Percentiles rank a stretch among this genome's conserved stretches.
Evolutionary conservation across 1,140 invertebrate genomes (phyloP).

Genomic region (Cherax quadricarinatus): DNA sequence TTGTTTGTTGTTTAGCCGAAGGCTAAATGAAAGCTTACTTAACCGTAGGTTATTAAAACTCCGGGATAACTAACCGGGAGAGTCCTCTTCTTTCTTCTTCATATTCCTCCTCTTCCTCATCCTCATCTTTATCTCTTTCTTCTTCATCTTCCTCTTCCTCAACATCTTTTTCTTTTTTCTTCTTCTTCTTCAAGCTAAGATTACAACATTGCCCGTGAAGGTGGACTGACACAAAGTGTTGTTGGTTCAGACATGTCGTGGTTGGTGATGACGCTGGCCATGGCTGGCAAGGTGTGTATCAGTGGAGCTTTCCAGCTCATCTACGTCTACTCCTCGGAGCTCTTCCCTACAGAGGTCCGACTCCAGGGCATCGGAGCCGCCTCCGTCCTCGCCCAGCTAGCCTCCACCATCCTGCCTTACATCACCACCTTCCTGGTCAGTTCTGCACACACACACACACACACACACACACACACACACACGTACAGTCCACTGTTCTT

Average conservation of each 20-base stretch:
- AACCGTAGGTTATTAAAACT: too few species aligned
- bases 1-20: too few species aligned
- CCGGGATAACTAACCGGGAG: too few species aligned
- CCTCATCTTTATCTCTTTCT: too few species aligned
- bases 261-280: slow-evolving; percentile 79
- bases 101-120: too few species aligned
- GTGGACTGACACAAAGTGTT: too few species aligned
- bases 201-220: too few species aligned
- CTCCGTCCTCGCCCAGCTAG: neutral
- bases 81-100: too few species aligned
- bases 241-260: neutral
- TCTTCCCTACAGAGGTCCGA: slow-evolving; percentile 89
- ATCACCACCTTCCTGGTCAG: slow-evolving; percentile 35
- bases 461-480: neutral
- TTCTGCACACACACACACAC: neutral
- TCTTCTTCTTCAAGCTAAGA: too few species aligned
- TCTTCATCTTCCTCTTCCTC: too few species aligned
- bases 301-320: slow-evolving; percentile 88
- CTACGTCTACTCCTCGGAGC: slow-evolving; percentile 88
- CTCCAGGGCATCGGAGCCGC: slow-evolving; percentile 74
- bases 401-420: slow-evolving; percentile 30
- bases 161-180: too few species aligned
- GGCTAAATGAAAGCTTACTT: too few species aligned
- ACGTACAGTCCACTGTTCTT: neutral
- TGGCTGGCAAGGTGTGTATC: slow-evolving; percentile 89